Percentiles rank a stretch among this genome's conserved stretches.
phyloP scores from a whole-genome alignment of 2,113 vertebrate genomes.

The Bambusicola thoracicus region DNA sequence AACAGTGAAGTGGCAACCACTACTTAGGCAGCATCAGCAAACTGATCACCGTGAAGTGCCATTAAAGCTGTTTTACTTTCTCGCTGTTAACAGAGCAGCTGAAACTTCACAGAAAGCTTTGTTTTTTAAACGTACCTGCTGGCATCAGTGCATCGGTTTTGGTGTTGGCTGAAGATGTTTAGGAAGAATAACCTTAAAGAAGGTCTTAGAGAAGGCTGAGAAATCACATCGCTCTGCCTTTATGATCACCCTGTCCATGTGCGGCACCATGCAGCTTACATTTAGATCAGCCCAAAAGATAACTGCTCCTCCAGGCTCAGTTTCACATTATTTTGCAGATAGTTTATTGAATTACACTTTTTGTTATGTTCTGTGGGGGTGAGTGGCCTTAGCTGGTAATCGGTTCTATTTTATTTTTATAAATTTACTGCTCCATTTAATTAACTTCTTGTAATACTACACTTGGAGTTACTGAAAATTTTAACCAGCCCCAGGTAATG shows the following conservation, averaged over 20 bases:
- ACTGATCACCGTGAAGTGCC: not conserved
- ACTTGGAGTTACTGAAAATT: not conserved
- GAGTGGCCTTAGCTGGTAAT: conserved; percentile 30
- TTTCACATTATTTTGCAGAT: conserved; percentile 22
- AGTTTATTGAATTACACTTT: conserved; percentile 16
- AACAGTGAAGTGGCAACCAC: conserved; percentile 11
- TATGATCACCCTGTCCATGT: not conserved
- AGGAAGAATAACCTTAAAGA: not conserved
- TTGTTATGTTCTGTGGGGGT: not conserved
- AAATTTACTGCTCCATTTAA: not conserved
- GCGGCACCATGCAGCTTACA: not conserved
- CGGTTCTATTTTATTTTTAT: not conserved
- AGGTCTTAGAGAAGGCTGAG: no score
- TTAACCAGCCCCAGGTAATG: not conserved
- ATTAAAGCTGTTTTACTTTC: conserved; percentile 8
- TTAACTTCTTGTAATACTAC: conserved; percentile 5
- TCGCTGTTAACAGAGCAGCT: not conserved
- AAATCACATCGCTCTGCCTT: not conserved
- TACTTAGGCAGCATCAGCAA: conserved; percentile 5
- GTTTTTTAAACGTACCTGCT: not conserved
- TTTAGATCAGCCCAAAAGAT: conserved; percentile 21
- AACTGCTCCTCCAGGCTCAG: not conserved
- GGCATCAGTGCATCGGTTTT: not conserved
- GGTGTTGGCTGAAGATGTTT: not conserved
- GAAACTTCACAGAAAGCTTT: not conserved